Evolutionary conservation across 2,888 invertebrate species (phyloP), one percentile per base, ranked within the genome.

Genomic region (Masnerella sp.): DNA sequence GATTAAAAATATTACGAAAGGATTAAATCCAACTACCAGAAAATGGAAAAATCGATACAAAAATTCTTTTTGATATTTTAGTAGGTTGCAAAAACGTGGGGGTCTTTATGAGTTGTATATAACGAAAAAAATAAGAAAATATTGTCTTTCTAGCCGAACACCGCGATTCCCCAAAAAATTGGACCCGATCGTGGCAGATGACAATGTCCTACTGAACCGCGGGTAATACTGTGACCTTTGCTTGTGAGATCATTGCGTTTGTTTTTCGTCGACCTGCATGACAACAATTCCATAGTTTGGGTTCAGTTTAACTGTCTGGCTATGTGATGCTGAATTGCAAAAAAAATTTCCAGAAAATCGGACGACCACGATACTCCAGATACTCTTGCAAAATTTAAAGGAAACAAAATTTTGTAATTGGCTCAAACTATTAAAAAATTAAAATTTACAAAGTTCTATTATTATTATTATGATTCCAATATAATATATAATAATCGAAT

Each of bases 111-210:
- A 22, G 22, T 7, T 3, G 7, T 7, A 22, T 7, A 22, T 8
- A 9, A 9, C 9, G 9, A 11, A 34, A 56, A 59, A 49, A 59
- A 80, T 77, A 76, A 78, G 74, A 56, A 64, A 76, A 74, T 74
- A 76, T 82, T 80, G 64, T 83, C 11, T 80, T 84, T 85, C 79
- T 82, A 85, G 83, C 78, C 74, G 79, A 77, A 79, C 80, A 78
- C 80, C 80, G 77, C 79, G 82, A 78, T 84, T 84, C 65, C 85
- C 85, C 54, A 80, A 82, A 83, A 84, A 83, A 80, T 82, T 85
- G 84, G 82, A 82, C 79, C 85, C 85, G 64, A 84, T 85, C 78
- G 78, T 81, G 78, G 79, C 78, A 80, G 79, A 79, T 75, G 81
- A 78, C 79, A 79, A 79, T 80, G 78, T 78, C 78, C 84, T 82